phyloP scores from a whole-genome alignment of 2,888 invertebrate genomes.

The Taenaris catops region DNA sequence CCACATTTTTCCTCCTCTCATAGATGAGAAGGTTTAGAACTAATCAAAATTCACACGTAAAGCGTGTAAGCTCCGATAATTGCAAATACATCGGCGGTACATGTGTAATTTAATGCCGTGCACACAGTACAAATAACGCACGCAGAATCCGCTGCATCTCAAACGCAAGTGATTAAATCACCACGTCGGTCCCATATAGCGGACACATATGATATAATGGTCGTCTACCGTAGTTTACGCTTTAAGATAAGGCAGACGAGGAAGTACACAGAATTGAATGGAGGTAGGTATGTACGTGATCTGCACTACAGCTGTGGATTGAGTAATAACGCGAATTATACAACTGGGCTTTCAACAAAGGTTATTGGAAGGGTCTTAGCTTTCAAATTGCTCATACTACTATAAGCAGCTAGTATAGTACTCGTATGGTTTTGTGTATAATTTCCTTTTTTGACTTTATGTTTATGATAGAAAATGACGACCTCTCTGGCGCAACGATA shows the following conservation, averaged over 20 bases:
- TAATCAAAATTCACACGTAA: too few species aligned
- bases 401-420: background rate
- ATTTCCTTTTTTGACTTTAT: too few species aligned
- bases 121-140: slow-evolving; percentile 13
- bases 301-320: slow-evolving; percentile 7
- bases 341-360: slow-evolving; percentile 1
- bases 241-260: slow-evolving; percentile 49
- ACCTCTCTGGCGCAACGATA: too few species aligned
- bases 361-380: too few species aligned
- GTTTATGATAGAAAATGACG: too few species aligned
- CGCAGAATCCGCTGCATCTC: slow-evolving; percentile 14
- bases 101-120: slow-evolving; percentile 1
- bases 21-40: too few species aligned
- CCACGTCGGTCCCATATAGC: slow-evolving; percentile 51
- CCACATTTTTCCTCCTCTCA: too few species aligned
- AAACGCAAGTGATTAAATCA: slow-evolving; percentile 27
- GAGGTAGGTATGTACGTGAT: slow-evolving; percentile 19
- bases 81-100: slow-evolving; percentile 3
- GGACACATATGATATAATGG: slow-evolving; percentile 51
- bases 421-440: too few species aligned
- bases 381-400: background rate
- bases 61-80: background rate
- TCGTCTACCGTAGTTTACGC: slow-evolving; percentile 62
- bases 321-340: slow-evolving; percentile 4
- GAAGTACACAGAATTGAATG: slow-evolving; percentile 34